Percentiles rank a stretch among this genome's conserved stretches.
Evolutionary conservation across 2,113 vertebrate species (phyloP).

Genomic region (Elaphurus davidianus): DNA sequence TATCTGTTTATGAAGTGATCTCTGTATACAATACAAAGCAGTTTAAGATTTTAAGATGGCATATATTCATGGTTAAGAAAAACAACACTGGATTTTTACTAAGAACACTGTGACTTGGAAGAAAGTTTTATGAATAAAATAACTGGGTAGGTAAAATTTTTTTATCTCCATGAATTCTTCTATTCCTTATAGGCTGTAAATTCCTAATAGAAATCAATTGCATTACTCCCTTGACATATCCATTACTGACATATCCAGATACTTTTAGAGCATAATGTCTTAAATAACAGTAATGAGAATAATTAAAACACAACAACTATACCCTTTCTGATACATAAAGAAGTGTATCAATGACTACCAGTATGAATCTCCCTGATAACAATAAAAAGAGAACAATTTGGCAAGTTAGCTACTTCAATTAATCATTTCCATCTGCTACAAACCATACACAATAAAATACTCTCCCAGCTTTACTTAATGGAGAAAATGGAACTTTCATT

Average conservation of each 20-base stretch:
- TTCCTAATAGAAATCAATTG: constrained; percentile 29
- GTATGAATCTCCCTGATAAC: constrained; percentile 29
- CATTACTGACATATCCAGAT: constrained; percentile 21
- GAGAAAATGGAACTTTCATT: constrained; percentile 60
- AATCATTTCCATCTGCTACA: constrained; percentile 67
- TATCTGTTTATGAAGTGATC: not conserved
- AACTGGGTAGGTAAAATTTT: constrained; percentile 18
- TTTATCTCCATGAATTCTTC: not conserved
- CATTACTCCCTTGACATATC: constrained; percentile 38
- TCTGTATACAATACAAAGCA: constrained; percentile 20
- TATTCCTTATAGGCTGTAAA: not conserved
- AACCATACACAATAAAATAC: constrained; percentile 26
- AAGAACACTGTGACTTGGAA: not conserved
- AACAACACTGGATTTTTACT: constrained; percentile 22
- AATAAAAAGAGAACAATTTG: constrained; percentile 35
- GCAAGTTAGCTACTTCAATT: constrained; percentile 61
- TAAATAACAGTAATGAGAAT: constrained; percentile 65
- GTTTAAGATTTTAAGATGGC: not conserved
- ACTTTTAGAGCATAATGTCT: constrained; percentile 13
- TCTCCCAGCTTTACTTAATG: constrained; percentile 19
- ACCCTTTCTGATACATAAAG: constrained; percentile 25
- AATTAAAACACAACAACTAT: constrained; percentile 56
- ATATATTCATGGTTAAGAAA: constrained; percentile 45
- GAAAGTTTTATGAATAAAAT: constrained; percentile 40
- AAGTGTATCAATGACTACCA: constrained; percentile 29